Conservation (phyloP, 2,797 vertebrate species). For the Acanthopagrus latus region DNA sequence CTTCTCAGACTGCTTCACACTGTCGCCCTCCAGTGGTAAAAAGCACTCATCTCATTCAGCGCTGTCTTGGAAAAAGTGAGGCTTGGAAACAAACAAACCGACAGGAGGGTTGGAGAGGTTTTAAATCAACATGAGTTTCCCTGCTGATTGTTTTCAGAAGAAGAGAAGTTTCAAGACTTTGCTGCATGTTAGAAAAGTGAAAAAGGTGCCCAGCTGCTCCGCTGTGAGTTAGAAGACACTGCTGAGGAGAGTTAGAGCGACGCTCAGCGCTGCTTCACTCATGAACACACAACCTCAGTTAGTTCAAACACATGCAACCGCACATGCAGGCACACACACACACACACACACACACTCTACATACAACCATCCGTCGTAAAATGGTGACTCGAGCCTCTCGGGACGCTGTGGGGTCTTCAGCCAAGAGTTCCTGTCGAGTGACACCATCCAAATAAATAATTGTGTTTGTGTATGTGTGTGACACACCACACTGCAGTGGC, state of each 20-base stretch:
- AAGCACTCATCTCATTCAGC: constrained; percentile 13
- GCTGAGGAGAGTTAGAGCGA: constrained; percentile 67
- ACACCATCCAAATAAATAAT: constrained; percentile 78
- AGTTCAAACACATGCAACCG: constrained; percentile 61
- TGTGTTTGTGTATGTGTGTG: constrained; percentile 14
- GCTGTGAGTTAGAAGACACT: constrained; percentile 63
- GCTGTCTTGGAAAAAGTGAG: constrained; percentile 3
- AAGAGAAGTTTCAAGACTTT: constrained; percentile 52
- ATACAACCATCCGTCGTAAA: constrained; percentile 98
- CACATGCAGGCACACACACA: constrained; percentile 26
- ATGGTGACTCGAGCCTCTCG: constrained; percentile 94
- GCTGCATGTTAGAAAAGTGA: constrained; percentile 80
- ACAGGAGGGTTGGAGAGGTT: neutral
- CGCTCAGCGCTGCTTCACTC: neutral
- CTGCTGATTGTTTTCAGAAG: constrained; percentile 75
- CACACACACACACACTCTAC: constrained; percentile 85
- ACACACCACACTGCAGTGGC: neutral
- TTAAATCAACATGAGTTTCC: constrained; percentile 30
- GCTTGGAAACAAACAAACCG: constrained; percentile 21
- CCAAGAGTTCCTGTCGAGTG: constrained; percentile 92
- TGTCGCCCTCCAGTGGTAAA: constrained; percentile 40
- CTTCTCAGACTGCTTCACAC: neutral
- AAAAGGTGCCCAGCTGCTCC: constrained; percentile 44
- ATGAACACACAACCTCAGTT: constrained; percentile 53
- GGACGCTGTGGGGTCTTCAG: constrained; percentile 94